A percentile compares a stretch with the other conserved stretches of the same genome.
These are phyloP conservation scores for Phataginus tetradactyla DNA, from an alignment of 2,797 vertebrate genomes.

Conservation along the genomic window DNA sequence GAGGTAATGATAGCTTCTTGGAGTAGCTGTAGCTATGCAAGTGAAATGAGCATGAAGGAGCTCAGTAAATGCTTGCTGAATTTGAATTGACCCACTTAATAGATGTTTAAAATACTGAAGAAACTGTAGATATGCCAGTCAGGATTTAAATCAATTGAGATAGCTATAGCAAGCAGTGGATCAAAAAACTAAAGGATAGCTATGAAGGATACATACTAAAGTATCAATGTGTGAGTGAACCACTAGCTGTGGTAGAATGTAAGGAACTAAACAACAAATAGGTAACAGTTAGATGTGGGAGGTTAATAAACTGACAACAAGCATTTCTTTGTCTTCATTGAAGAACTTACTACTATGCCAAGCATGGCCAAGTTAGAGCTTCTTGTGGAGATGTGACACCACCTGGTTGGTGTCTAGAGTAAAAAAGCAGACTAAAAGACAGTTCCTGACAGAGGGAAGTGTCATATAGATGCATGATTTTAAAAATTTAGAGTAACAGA, in stretches of 20 bases:
- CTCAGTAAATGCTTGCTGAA: slow-evolving; percentile 36
- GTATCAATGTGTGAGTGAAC: background rate
- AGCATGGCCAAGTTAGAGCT: slow-evolving; percentile 14
- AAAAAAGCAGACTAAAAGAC: background rate
- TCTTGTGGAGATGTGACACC: background rate
- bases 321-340: slow-evolving; percentile 14
- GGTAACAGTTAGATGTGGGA: background rate
- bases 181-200: background rate
- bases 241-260: background rate
- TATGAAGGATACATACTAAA: background rate
- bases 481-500: background rate
- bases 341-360: background rate
- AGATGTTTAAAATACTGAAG: slow-evolving; percentile 39
- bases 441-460: background rate
- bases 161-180: background rate
- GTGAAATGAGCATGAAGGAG: slow-evolving; percentile 17
- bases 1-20: background rate
- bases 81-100: slow-evolving; percentile 23
- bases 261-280: background rate
- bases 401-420: background rate
- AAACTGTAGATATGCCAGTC: background rate
- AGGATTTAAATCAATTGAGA: background rate
- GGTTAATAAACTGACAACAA: background rate
- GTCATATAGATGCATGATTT: background rate
- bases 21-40: background rate